Base-by-base conservation (phyloP, 2,888 invertebrate genomes). In the Brenthis ino region DNA sequence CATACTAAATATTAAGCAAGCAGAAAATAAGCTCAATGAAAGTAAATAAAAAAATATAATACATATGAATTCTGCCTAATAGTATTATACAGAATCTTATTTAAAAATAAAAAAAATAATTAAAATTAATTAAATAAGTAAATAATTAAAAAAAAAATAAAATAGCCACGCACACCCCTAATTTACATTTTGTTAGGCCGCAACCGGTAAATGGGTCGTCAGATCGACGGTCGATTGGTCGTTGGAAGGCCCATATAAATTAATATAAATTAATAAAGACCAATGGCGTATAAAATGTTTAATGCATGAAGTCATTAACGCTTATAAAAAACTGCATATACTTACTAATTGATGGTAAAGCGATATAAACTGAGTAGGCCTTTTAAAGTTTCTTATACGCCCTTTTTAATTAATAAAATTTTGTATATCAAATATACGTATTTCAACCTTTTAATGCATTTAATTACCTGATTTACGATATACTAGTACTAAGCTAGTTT, bases 151-250 rank as follows among this genome's bases (percentile, higher is more conserved):
- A 14, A 20, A 14, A 20, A 48, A 60, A 63, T 43, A 28, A 64
- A 47, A n/a, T 4, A 5, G 12, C 20, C 12, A 28, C 54, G 16
- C 60, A 0, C 71, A 67, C 4, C 67, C 71, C 70, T 68, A 58
- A 5, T 58, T 65, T 50, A 43, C 56, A 65, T 50, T 63, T 57
- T 58, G 63, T 65, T 54, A 68, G 64, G 60, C 50, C 63, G 47
- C 63, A 64, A 33, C 71, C 68, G 65, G 64, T 61, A 65, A 71
- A 69, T 70, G 71, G 70, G 64, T 67, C 67, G 67, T 69, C 71
- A 71, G 65, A 71, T 70, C 63, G 72, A 56, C 54, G 65, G 63
- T 63, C 67, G 69, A 72, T 72, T 65, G 69, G 48, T 65, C 61
- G 63, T 55, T n/a, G 69, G 57, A 57, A 63, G 60, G 47, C 54